Percentiles rank a stretch among this genome's conserved stretches.
Evolutionary conservation across 1,140 invertebrate species (phyloP).

Genomic region (Calephelis nemesis): DNA sequence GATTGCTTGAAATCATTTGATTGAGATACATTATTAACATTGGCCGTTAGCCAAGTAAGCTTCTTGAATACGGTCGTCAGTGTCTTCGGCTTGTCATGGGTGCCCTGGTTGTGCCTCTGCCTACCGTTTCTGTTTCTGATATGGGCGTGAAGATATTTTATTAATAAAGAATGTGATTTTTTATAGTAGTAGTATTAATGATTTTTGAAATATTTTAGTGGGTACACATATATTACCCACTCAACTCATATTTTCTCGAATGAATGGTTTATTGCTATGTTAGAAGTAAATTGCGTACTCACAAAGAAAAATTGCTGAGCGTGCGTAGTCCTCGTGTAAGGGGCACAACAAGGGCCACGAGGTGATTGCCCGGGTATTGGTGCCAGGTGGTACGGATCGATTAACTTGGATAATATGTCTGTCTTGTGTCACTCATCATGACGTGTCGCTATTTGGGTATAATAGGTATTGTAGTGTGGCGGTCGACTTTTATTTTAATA

Average conservation of each 20-base stretch:
- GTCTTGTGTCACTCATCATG: slow-evolving; percentile 54
- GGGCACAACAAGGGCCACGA: slow-evolving; percentile 36
- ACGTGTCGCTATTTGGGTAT: slow-evolving; percentile 13
- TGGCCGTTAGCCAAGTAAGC: too few species aligned
- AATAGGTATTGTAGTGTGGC: neutral
- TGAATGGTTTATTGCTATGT: neutral
- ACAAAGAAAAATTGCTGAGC: slow-evolving; percentile 18
- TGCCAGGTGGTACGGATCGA: slow-evolving; percentile 59
- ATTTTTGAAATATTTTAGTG: too few species aligned
- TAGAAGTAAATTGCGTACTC: neutral
- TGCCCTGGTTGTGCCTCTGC: too few species aligned
- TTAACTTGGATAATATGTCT: slow-evolving; percentile 54
- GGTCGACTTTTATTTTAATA: too few species aligned
- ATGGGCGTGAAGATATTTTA: too few species aligned
- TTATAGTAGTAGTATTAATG: too few species aligned
- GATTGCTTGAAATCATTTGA: too few species aligned
- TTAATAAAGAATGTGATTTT: too few species aligned
- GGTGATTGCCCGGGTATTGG: slow-evolving; percentile 63
- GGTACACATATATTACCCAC: neutral
- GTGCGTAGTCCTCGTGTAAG: slow-evolving; percentile 36
- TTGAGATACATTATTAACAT: too few species aligned
- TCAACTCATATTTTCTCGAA: neutral
- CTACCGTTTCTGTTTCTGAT: too few species aligned
- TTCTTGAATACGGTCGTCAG: too few species aligned
- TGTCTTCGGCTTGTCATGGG: too few species aligned